Conservation (phyloP, 2,797 vertebrate species). For the Myotis pilosus region DNA sequence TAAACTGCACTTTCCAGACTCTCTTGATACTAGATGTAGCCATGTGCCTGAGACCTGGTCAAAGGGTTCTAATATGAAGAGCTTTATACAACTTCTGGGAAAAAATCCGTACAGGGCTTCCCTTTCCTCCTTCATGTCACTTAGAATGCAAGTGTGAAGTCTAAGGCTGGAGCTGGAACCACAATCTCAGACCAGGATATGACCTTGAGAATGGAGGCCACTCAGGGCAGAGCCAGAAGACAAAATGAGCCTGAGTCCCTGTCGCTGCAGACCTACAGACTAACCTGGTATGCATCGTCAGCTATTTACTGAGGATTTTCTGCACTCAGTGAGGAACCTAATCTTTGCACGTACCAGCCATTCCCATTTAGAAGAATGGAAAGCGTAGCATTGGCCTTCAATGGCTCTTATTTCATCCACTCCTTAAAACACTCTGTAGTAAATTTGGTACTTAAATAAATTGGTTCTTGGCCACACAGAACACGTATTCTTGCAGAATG, state of each 20-base stretch:
- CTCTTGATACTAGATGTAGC: not conserved
- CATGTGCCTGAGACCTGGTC: not conserved
- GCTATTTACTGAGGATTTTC: not conserved
- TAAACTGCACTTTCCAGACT: not conserved
- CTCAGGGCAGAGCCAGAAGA: not conserved
- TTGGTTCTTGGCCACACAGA: conserved; percentile 42
- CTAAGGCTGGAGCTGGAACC: not conserved
- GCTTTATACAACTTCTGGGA: not conserved
- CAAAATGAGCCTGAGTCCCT: not conserved
- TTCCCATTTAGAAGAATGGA: not conserved
- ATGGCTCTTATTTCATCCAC: not conserved
- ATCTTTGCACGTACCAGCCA: not conserved
- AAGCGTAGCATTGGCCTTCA: not conserved
- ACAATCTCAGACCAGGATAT: not conserved
- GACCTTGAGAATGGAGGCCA: not conserved
- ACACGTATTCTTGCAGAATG: conserved; percentile 31
- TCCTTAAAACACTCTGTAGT: not conserved
- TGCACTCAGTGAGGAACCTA: not conserved
- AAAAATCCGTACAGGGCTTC: not conserved
- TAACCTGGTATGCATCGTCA: not conserved
- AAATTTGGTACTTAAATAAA: conserved; percentile 38
- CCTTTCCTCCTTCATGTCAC: not conserved
- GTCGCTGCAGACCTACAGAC: not conserved
- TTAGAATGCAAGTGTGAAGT: not conserved
- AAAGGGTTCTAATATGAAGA: not conserved